phyloP scores from a whole-genome alignment of 2,113 vertebrate genomes.

The Spea multiplicata region DNA sequence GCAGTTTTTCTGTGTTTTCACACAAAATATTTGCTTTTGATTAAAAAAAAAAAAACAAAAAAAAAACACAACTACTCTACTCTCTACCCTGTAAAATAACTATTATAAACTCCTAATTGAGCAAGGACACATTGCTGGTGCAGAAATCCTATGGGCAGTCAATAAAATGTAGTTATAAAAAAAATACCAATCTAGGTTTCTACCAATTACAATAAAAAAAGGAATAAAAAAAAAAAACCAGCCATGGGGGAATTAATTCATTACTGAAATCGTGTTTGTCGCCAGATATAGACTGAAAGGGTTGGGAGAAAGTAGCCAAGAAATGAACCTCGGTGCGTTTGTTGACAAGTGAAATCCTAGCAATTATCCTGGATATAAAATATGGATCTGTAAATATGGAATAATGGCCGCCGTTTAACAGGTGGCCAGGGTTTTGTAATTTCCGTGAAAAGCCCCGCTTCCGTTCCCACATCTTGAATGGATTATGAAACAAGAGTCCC shows the following conservation, averaged over 20 bases:
- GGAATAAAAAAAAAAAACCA: background rate
- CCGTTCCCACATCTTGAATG: constrained; percentile 58
- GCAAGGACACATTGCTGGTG: no score
- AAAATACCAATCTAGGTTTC: background rate
- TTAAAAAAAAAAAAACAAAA: no score
- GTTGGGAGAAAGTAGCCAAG: constrained; percentile 19
- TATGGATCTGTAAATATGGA: constrained; percentile 54
- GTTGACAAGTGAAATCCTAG: constrained; percentile 44
- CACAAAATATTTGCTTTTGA: no score
- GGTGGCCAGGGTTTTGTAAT: constrained; percentile 48
- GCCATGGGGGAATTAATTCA: background rate
- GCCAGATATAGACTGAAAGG: background rate
- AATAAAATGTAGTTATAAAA: background rate
- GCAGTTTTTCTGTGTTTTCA: no score
- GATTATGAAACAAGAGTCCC: constrained; percentile 51
- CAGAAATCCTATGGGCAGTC: background rate
- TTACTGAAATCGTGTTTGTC: background rate
- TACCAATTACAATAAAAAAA: background rate
- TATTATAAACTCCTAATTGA: no score
- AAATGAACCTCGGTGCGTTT: constrained; percentile 43
- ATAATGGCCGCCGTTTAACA: constrained; percentile 57
- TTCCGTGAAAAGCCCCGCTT: constrained; percentile 54
- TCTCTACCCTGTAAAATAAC: no score
- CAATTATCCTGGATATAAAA: constrained; percentile 49
- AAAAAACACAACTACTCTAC: no score